Percentiles rank a stretch among this genome's conserved stretches.
Evolutionary conservation across 2,888 invertebrate genomes (phyloP).

Genomic region (Drosophila nigricruria): DNA sequence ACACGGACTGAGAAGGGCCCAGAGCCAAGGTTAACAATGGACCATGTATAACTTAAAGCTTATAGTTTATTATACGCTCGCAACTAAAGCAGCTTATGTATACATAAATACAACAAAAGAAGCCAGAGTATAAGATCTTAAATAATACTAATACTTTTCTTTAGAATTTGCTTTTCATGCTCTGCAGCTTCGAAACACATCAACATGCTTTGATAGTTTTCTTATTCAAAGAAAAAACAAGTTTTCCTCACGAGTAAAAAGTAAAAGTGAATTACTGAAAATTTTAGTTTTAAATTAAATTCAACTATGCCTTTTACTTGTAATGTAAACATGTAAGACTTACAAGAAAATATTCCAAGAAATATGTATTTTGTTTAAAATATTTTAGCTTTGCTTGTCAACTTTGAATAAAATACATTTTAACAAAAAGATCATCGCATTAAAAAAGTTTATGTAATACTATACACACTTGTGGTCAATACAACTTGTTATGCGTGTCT

Average conservation of each 20-base stretch:
- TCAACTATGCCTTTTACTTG: too few relatives aligned
- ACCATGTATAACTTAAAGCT: conserved; percentile 20
- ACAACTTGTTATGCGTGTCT: background rate
- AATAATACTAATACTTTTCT: background rate
- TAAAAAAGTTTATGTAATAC: background rate
- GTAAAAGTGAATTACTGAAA: too few relatives aligned
- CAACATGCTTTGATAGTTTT: background rate
- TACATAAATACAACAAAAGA: too few relatives aligned
- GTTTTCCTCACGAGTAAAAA: too few relatives aligned
- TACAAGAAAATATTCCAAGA: background rate
- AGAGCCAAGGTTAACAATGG: conserved; percentile 23
- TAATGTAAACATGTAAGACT: too few relatives aligned
- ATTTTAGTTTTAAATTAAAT: too few relatives aligned
- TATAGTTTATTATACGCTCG: conserved; percentile 10
- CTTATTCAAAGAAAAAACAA: background rate
- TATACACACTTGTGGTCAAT: background rate
- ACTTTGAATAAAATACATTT: background rate
- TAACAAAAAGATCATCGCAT: background rate
- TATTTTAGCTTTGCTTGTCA: too few relatives aligned
- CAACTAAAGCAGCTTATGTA: conserved; percentile 11
- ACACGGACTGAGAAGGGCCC: background rate
- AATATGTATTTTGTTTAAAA: background rate
- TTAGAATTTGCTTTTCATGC: background rate
- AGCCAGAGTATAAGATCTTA: too few relatives aligned
- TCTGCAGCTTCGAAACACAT: background rate